These are phyloP conservation scores for Macrosoma leucophasiata DNA, from an alignment of 2,888 invertebrate species.

Conservation along the genomic window DNA sequence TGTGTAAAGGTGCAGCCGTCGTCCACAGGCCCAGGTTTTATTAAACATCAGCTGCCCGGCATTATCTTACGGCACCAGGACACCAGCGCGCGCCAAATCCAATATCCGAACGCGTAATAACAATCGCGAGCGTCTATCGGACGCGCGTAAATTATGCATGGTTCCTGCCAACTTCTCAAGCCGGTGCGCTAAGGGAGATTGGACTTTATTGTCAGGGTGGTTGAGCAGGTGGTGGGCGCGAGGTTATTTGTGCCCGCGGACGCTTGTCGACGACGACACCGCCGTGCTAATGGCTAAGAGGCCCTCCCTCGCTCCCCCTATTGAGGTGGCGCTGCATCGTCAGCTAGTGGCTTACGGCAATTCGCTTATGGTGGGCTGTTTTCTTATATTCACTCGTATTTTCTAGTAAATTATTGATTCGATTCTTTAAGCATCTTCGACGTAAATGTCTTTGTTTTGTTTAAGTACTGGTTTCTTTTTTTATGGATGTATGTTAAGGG, in stretches of 20 bases:
- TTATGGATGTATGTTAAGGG: no score
- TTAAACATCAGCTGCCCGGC: constrained; percentile 23
- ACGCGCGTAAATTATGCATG: constrained; percentile 73
- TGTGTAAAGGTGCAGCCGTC: no score
- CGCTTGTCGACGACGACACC: constrained; percentile 53
- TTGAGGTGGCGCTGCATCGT: constrained; percentile 4
- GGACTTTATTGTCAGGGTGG: constrained; percentile 26
- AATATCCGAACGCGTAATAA: constrained; percentile 73
- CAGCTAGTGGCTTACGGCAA: no score
- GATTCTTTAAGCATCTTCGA: no score
- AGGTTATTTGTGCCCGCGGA: constrained; percentile 46
- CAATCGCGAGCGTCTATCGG: constrained; percentile 72
- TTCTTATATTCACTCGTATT: no score
- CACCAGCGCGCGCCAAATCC: constrained; percentile 59
- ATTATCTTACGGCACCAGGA: constrained; percentile 33
- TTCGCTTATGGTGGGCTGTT: no score
- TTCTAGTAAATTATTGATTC: no score
- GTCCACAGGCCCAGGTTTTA: no score
- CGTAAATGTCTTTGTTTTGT: no score
- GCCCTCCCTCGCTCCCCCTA: constrained; percentile 40
- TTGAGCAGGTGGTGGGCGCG: constrained; percentile 25
- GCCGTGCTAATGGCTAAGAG: constrained; percentile 63
- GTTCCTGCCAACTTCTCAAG: constrained; percentile 21
- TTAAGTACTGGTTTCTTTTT: no score
- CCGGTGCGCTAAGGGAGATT: constrained; percentile 20